Evolutionary conservation across 1,140 invertebrate genomes (phyloP), one percentile per base, ranked within the genome.

Genomic region (Ericerus pela): DNA sequence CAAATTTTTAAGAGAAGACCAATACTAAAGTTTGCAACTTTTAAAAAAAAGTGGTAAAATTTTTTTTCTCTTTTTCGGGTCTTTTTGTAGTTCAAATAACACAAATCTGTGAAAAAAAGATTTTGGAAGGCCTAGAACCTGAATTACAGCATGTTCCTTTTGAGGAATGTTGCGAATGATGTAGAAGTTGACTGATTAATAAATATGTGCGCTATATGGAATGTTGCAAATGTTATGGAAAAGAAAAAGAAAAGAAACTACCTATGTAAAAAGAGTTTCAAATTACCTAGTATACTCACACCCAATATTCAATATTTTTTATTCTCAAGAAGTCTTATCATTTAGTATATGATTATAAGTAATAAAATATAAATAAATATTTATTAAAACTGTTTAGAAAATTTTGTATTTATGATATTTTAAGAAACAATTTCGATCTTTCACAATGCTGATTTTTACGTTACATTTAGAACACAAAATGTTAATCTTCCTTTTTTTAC

Each of bases 391-490:
- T n/a, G n/a, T n/a, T n/a, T n/a, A n/a, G n/a, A n/a, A n/a, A n/a
- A n/a, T n/a, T 53, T 53, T 22, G 33, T 4, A 12, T 22, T 53
- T 52, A 37, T 54, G 53, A 36, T 36, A 54, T 24, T 36, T 20
- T 36, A 36, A 24, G 37, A 54, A 54, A 37, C 53, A 54, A 36
- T 54, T 54, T 33, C 22, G 8, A 5, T 36, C 53, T 54, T 54
- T 36, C 12, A 54, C 26, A 1, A 54, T 24, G 27, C 53, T 36
- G 8, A 54, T 14, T 33, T 33, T 33, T 22, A 54, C 53, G n/a
- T 54, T 37, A 26, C 53, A 54, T 54, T 54, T 54, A 8, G 6
- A 24, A 33, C 53, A 54, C 26, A 36, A 24, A 24, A 36, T 22
- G 16, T 1, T n/a, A 2, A 36, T 54, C 28, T 26, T 20, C 14